These are phyloP conservation scores for Heliothis peltigera DNA, from an alignment of 2,888 invertebrate species.

Conservation along the genomic window DNA sequence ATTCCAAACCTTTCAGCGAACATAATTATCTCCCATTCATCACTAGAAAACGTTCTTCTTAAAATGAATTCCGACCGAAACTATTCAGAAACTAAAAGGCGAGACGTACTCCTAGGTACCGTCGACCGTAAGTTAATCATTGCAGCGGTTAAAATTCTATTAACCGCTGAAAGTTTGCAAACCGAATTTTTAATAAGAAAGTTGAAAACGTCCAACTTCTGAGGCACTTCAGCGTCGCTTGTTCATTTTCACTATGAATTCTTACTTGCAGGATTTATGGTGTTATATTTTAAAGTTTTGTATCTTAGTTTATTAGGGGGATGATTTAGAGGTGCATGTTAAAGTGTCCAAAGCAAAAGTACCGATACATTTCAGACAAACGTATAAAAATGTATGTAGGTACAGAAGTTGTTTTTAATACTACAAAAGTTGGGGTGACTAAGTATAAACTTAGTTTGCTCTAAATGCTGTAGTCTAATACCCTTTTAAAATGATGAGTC, in stretches of 20 bases:
- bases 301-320: slow-evolving; percentile 27
- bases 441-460: background rate
- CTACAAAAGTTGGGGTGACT: no score
- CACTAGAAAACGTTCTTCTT: slow-evolving; percentile 49
- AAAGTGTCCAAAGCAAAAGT: background rate
- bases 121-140: slow-evolving; percentile 73
- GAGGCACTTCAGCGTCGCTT: slow-evolving; percentile 58
- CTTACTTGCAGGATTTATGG: slow-evolving; percentile 34
- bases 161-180: slow-evolving; percentile 74
- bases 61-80: slow-evolving; percentile 57
- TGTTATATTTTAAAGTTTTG: slow-evolving; percentile 31
- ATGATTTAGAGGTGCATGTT: slow-evolving; percentile 14
- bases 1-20: slow-evolving; percentile 35
- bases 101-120: slow-evolving; percentile 48
- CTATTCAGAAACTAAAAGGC: slow-evolving; percentile 62
- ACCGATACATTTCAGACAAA: background rate
- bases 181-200: slow-evolving; percentile 84
- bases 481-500: no score
- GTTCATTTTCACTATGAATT: slow-evolving; percentile 73
- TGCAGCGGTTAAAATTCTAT: slow-evolving; percentile 81
- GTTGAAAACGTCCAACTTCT: slow-evolving; percentile 67
- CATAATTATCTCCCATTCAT: slow-evolving; percentile 56
- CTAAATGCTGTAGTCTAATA: no score
- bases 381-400: background rate
- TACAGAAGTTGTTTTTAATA: no score